Base-by-base conservation (phyloP, 2,888 invertebrate species). In the Ornithoptera priamus region DNA sequence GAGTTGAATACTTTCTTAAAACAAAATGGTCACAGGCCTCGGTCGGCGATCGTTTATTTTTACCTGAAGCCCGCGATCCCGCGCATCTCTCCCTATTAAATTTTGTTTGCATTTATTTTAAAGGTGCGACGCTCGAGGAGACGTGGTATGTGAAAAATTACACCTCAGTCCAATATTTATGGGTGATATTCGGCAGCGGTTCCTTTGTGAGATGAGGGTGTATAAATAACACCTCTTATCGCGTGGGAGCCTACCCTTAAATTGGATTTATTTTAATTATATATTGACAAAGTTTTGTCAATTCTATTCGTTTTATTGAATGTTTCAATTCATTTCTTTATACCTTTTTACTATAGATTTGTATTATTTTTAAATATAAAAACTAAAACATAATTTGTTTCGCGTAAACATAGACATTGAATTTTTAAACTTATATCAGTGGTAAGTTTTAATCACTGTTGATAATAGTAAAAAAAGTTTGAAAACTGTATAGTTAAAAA, bases 21-120 rank as follows among this genome's bases (percentile, higher is more conserved):
- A 83, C 83, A 82, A 89, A 88, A 86, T 85, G 61, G 85, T 88
- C 85, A 85, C 84, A 82, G 83, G 84, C 89, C 90, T 87, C 87
- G 88, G 85, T 81, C 83, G 85, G 80, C 81, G 83, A 84, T 90
- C 87, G 84, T 92, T 92, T 92, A 91, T 92, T 92, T 92, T 90
- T 90, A 89, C 89, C 85, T 87, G 88, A 88, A 88, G 88, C 80
- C 80, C 85, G 90, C 90, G 87, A 87, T 89, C 89, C 91, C 84
- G 92, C 87, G 92, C 92, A 91, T 90, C 92, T 92, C 91, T 92
- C 92, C 92, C 92, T 92, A 92, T 92, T 92, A 92, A 91, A 92
- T 92, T 92, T 92, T 92, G 92, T 92, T 92, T 92, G 92, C 92
- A 92, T 92, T 92, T 92, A 92, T 92, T 92, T 92, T 92, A 90